Conservation (phyloP, 2,888 invertebrate species). For the Icerya purchasi region DNA sequence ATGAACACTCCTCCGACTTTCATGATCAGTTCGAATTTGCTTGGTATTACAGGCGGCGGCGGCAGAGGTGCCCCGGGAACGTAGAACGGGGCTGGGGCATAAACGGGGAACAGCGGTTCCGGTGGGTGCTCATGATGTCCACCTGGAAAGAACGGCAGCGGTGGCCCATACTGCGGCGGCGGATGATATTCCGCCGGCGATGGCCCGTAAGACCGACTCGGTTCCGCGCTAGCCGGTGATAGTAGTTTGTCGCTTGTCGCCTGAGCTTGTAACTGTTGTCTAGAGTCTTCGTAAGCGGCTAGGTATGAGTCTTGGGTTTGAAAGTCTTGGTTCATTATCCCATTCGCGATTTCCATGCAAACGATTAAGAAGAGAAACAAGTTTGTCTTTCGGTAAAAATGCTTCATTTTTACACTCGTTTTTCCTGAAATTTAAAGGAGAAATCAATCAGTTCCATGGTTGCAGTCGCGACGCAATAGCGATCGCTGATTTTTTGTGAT, state of each 20-base stretch:
- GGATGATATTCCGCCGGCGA: not conserved
- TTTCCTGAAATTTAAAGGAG: too few relatives aligned
- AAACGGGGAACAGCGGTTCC: not conserved
- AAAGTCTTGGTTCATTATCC: not conserved
- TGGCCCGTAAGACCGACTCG: not conserved
- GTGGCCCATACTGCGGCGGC: not conserved
- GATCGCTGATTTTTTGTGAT: too few relatives aligned
- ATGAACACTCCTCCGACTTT: not conserved
- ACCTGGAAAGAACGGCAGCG: too few relatives aligned
- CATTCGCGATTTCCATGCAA: too few relatives aligned
- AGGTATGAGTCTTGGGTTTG: not conserved
- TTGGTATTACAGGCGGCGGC: too few relatives aligned
- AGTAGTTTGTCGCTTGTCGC: not conserved
- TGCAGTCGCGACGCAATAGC: too few relatives aligned
- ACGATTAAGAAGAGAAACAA: too few relatives aligned
- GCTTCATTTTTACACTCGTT: too few relatives aligned
- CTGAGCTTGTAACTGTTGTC: not conserved
- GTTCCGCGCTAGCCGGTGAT: not conserved
- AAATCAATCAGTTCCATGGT: too few relatives aligned
- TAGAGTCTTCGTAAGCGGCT: not conserved
- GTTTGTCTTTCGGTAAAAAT: too few relatives aligned
- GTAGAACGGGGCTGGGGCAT: not conserved
- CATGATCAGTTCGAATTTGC: not conserved
- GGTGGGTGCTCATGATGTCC: not conserved
- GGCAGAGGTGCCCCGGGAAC: not conserved